phyloP scores from a whole-genome alignment of 2,113 vertebrate species.

The Paradoxurus hermaphroditus region DNA sequence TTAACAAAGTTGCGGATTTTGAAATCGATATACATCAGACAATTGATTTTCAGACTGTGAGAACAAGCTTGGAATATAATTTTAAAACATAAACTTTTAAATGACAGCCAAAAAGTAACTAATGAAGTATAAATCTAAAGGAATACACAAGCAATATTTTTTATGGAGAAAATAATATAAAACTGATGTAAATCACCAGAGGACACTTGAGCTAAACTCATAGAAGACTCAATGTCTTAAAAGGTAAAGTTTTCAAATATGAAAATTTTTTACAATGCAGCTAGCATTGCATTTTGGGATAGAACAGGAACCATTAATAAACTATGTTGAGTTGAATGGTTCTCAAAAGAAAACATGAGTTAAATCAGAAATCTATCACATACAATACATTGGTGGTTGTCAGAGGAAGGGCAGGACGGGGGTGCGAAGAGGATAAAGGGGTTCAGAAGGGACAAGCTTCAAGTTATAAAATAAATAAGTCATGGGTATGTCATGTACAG shows the following conservation, averaged over 20 bases:
- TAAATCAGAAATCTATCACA: background rate
- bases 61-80: background rate
- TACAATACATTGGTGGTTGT: background rate
- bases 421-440: background rate
- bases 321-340: background rate
- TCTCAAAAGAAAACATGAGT: background rate
- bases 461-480: background rate
- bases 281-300: background rate
- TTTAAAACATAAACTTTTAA: background rate
- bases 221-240: background rate
- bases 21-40: background rate
- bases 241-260: background rate
- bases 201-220: background rate
- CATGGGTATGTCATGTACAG: background rate
- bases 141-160: background rate
- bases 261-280: background rate
- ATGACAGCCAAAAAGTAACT: background rate
- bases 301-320: background rate
- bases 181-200: background rate
- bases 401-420: background rate
- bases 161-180: background rate
- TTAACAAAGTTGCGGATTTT: background rate
- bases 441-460: background rate
- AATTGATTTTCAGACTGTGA: background rate
- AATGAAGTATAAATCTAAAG: background rate